Conservation (phyloP, 2,888 invertebrate genomes). For the Rhaphigaster nebulosa region DNA sequence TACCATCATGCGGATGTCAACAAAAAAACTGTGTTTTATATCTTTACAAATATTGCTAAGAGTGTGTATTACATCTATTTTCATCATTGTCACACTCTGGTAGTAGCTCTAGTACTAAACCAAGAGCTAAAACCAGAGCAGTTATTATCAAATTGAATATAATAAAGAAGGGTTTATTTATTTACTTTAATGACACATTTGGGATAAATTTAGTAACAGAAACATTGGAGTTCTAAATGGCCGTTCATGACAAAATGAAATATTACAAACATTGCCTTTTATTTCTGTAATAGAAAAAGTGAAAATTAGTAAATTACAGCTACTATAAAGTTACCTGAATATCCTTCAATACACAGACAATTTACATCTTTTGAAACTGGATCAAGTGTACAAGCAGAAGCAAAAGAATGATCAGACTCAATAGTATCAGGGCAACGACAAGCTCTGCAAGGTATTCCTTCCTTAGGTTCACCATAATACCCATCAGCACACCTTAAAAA, state of each 20-base stretch:
- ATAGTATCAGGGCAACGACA: conserved; percentile 95
- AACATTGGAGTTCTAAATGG: background rate
- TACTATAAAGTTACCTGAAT: conserved; percentile 74
- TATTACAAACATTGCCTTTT: background rate
- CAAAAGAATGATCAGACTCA: conserved; percentile 87
- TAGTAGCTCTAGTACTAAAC: too few species aligned
- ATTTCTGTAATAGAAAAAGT: background rate
- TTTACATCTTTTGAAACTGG: conserved; percentile 87
- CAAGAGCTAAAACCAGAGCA: background rate
- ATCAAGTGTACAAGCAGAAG: conserved; percentile 89
- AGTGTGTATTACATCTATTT: too few species aligned
- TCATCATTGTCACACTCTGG: too few species aligned
- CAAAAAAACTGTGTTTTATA: too few species aligned
- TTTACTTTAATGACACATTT: background rate
- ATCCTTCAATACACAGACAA: conserved; percentile 90
- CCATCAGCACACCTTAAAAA: conserved; percentile 82
- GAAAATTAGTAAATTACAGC: background rate
- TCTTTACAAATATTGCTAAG: too few species aligned
- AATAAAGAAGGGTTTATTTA: background rate
- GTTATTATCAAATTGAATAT: background rate
- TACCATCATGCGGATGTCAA: too few species aligned
- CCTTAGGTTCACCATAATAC: conserved; percentile 91
- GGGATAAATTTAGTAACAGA: background rate
- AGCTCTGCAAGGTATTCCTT: conserved; percentile 89
- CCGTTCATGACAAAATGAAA: background rate